These are phyloP conservation scores for Philereme vetulata DNA, from an alignment of 2,888 invertebrate genomes.

Conservation along the genomic window DNA sequence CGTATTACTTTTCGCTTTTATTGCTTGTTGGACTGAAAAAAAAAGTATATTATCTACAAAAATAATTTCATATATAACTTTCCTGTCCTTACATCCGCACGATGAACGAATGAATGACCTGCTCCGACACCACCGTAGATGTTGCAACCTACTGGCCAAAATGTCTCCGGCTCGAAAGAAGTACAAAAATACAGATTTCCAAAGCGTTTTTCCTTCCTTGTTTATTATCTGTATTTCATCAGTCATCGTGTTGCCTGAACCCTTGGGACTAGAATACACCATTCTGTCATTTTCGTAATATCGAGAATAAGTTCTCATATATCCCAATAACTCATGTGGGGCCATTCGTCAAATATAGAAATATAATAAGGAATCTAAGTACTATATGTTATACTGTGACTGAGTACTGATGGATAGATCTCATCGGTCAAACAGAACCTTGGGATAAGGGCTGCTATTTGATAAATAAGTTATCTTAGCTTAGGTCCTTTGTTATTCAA, in stretches of 20 bases:
- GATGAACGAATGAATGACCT: too few species aligned
- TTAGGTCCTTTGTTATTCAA: background rate
- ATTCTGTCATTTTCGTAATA: slow-evolving; percentile 30
- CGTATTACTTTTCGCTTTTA: too few species aligned
- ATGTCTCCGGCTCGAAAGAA: too few species aligned
- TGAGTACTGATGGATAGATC: slow-evolving; percentile 33
- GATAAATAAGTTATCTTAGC: background rate
- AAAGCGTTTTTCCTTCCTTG: too few species aligned
- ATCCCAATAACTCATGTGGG: slow-evolving; percentile 26
- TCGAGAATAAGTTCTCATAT: slow-evolving; percentile 29
- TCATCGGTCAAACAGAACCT: slow-evolving; percentile 32
- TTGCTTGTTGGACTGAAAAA: too few species aligned
- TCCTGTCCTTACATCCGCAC: too few species aligned
- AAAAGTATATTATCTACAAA: too few species aligned
- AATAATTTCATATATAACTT: too few species aligned
- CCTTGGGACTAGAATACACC: slow-evolving; percentile 8
- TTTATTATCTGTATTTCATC: background rate
- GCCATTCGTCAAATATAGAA: slow-evolving; percentile 35
- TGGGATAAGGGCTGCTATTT: slow-evolving; percentile 21
- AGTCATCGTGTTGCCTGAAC: background rate
- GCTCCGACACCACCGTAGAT: too few species aligned
- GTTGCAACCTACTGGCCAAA: too few species aligned
- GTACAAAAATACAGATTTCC: too few species aligned
- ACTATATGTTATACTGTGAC: slow-evolving; percentile 15
- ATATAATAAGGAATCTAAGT: slow-evolving; percentile 32